Conservation (phyloP, 2,888 invertebrate genomes). For the Pheosia tremula region DNA sequence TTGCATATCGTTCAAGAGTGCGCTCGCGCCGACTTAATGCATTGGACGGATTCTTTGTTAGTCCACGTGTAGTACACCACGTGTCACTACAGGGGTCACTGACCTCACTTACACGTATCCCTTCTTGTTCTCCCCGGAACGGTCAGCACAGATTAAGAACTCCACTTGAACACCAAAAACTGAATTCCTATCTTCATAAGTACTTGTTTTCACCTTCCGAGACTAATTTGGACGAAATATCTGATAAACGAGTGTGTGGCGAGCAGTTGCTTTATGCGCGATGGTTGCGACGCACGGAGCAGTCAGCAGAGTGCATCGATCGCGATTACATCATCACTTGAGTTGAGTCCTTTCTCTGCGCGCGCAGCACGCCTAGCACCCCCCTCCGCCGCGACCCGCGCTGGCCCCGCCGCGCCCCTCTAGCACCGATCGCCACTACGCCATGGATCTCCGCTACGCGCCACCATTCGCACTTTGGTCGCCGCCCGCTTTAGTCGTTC, state of each 20-base stretch:
- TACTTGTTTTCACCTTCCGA: conserved; percentile 5
- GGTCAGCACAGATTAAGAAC: conserved; percentile 2
- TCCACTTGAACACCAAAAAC: conserved; percentile 3
- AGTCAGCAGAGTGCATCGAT: conserved; percentile 72
- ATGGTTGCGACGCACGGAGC: conserved; percentile 32
- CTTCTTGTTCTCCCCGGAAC: conserved; percentile 14
- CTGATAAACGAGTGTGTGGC: conserved; percentile 13
- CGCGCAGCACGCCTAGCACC: conserved; percentile 67
- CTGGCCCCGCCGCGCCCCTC: conserved; percentile 52
- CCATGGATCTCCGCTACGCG: conserved; percentile 64
- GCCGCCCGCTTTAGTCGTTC: conserved; percentile 62
- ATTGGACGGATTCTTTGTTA: conserved; percentile 34
- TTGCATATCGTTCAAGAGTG: conserved; percentile 26
- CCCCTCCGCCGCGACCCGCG: conserved; percentile 39
- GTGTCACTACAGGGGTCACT: conserved; percentile 61
- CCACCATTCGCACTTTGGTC: conserved; percentile 78
- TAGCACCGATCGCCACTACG: conserved; percentile 58
- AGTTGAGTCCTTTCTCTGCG: conserved; percentile 82
- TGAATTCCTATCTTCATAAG: background rate
- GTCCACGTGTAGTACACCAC: conserved; percentile 57
- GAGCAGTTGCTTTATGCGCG: conserved; percentile 10
- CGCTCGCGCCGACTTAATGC: conserved; percentile 29
- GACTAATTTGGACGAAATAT: background rate
- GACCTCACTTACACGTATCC: conserved; percentile 46
- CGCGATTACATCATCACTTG: conserved; percentile 82